Evolutionary conservation across 53 echinoderm and acorn worm genomes (phyloP).

Genomic region (Hippasteria phrygiana): DNA sequence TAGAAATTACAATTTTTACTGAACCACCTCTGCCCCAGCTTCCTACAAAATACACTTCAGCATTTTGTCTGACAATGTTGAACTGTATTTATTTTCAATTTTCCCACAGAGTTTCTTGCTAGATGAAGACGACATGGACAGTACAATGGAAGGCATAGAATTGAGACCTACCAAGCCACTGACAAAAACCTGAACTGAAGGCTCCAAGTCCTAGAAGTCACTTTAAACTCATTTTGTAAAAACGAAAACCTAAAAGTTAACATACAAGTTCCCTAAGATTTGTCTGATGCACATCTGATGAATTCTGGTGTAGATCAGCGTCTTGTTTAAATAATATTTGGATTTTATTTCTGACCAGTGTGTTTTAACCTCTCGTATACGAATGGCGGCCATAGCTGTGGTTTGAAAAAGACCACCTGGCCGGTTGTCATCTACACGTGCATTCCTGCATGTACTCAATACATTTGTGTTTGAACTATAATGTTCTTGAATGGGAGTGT

Average conservation of each 20-base stretch:
- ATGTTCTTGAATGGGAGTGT: no score
- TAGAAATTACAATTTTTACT: no score
- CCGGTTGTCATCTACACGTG: no score
- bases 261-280: not conserved
- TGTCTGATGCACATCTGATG: not conserved
- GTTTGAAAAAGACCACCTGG: no score
- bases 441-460: no score
- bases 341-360: no score
- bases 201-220: not conserved
- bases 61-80: no score
- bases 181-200: not conserved
- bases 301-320: not conserved
- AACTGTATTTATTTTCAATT: not conserved
- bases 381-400: no score
- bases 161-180: not conserved
- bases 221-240: not conserved
- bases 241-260: not conserved
- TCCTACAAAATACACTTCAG: not conserved
- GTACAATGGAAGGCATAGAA: not conserved
- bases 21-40: not conserved
- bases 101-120: slow-evolving; percentile 22
- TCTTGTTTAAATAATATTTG: no score
- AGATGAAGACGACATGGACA: slow-evolving; percentile 27
- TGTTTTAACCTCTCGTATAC: no score
- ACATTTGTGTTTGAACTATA: no score